A percentile compares a stretch with the other conserved stretches of the same genome.
Evolutionary conservation across 2,888 invertebrate species (phyloP).

Genomic region (Sarcophaga caerulescens): DNA sequence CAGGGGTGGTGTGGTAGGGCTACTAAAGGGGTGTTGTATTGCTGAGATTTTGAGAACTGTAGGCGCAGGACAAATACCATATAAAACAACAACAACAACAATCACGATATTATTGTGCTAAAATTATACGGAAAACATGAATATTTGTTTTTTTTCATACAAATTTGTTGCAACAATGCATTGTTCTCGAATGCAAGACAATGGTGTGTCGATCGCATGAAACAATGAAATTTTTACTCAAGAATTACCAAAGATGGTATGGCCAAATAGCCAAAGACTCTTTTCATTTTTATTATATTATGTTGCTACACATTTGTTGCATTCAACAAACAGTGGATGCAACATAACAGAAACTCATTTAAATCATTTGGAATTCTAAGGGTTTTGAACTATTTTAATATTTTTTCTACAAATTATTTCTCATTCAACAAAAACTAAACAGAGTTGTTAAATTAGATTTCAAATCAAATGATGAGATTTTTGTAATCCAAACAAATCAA

Average conservation of each 20-base stretch:
- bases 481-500: too few relatives aligned
- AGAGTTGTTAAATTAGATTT: too few relatives aligned
- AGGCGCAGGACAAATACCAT: slow-evolving; percentile 69
- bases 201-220: slow-evolving; percentile 44
- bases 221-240: slow-evolving; percentile 38
- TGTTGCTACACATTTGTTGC: slow-evolving; percentile 50
- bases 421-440: too few relatives aligned
- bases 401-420: too few relatives aligned
- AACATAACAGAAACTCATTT: background rate
- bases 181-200: slow-evolving; percentile 45
- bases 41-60: slow-evolving; percentile 28
- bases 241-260: slow-evolving; percentile 68
- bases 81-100: slow-evolving; percentile 24
- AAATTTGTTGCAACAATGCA: slow-evolving; percentile 47
- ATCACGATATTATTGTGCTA: slow-evolving; percentile 54
- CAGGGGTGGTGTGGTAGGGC: slow-evolving; percentile 34
- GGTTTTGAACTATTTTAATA: too few relatives aligned
- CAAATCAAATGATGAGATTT: too few relatives aligned
- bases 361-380: too few relatives aligned
- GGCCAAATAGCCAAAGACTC: slow-evolving; percentile 19
- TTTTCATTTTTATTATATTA: background rate
- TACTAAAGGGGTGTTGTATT: slow-evolving; percentile 39
- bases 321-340: slow-evolving; percentile 29
- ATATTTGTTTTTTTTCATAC: slow-evolving; percentile 30
- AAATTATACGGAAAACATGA: slow-evolving; percentile 54